Percentiles rank a stretch among this genome's conserved stretches.
Conservation (phyloP, 2,797 vertebrate species). For the Falco concolor region DNA sequence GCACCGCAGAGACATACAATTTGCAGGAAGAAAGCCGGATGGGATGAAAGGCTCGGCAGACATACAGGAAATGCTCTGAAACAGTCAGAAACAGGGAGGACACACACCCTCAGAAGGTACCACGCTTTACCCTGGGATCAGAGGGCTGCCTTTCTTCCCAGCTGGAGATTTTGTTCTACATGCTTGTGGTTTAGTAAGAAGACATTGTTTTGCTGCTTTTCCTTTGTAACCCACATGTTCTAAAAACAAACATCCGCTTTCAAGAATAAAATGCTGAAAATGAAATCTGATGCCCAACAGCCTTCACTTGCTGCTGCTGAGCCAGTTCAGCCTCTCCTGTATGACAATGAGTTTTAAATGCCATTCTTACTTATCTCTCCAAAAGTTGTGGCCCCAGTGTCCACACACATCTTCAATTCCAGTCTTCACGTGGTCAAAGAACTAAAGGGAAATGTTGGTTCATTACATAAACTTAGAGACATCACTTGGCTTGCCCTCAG, state of each 20-base stretch:
- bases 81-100: background rate
- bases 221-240: constrained; percentile 3
- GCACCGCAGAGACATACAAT: background rate
- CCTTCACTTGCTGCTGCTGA: background rate
- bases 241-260: constrained; percentile 7
- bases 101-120: background rate
- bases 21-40: background rate
- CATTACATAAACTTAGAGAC: background rate
- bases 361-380: constrained; percentile 93
- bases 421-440: constrained; percentile 92
- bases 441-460: constrained; percentile 70
- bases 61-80: background rate
- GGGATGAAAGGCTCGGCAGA: background rate
- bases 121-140: background rate
- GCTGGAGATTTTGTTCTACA: background rate
- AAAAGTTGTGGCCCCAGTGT: constrained; percentile 96
- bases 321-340: background rate
- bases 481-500: background rate
- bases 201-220: background rate
- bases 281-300: background rate
- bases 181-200: constrained; percentile 35
- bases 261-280: constrained; percentile 12
- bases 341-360: background rate
- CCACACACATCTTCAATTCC: constrained; percentile 96
- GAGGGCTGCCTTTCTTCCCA: background rate